These are phyloP conservation scores for Parelbella ahira DNA, from an alignment of 2,888 invertebrate species.

Conservation along the genomic window DNA sequence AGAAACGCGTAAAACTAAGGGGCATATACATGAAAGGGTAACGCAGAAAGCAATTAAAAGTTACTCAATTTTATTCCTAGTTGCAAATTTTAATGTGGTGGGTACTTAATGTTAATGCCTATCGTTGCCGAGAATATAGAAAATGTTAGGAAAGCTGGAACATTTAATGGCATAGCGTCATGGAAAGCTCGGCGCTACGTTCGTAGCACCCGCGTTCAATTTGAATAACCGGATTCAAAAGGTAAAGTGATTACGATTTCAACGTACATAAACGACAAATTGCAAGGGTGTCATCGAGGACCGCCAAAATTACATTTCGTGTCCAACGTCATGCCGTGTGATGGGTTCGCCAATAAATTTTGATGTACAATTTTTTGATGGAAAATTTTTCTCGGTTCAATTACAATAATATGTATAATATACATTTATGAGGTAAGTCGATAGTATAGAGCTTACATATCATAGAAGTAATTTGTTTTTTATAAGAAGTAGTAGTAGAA, in stretches of 20 bases:
- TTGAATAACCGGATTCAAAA: conserved; percentile 36
- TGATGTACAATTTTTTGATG: too few species aligned
- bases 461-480: too few species aligned
- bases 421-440: too few species aligned
- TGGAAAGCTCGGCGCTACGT: background rate
- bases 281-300: conserved; percentile 30
- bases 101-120: too few species aligned
- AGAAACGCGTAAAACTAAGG: conserved; percentile 1
- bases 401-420: too few species aligned
- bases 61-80: conserved; percentile 2
- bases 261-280: conserved; percentile 41
- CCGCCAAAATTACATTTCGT: conserved; percentile 28
- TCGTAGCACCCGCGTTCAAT: conserved; percentile 25
- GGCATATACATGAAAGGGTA: conserved; percentile 7
- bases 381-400: too few species aligned
- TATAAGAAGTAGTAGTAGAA: too few species aligned
- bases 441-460: too few species aligned
- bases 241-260: conserved; percentile 43
- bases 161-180: background rate
- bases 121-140: background rate
- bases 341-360: too few species aligned
- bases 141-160: conserved; percentile 2
- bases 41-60: conserved; percentile 7
- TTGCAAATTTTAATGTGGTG: background rate
- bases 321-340: too few species aligned